Evolutionary conservation across 2,113 vertebrate genomes (phyloP).

Genomic region (Pseudolaguvia tuberculata): DNA sequence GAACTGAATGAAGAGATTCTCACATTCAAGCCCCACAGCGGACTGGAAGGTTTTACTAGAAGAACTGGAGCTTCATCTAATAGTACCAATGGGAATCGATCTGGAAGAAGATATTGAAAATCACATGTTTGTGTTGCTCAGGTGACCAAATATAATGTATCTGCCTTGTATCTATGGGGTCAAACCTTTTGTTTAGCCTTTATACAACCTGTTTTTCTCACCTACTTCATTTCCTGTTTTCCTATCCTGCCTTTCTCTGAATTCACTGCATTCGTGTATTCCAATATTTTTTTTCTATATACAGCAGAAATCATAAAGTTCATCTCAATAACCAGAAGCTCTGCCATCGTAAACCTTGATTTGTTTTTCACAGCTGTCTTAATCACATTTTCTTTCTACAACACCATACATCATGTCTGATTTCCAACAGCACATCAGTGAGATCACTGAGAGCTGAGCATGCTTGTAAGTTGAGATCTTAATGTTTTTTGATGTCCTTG

Average conservation of each 20-base stretch:
- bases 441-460: background rate
- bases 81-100: too few species aligned
- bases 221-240: background rate
- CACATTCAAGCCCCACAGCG: too few species aligned
- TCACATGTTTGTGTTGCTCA: too few species aligned
- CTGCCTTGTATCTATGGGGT: background rate
- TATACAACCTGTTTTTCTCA: background rate
- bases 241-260: background rate
- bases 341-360: background rate
- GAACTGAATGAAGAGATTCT: too few species aligned
- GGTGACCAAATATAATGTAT: too few species aligned
- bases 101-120: too few species aligned
- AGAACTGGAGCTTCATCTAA: too few species aligned
- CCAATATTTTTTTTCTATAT: background rate
- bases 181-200: background rate
- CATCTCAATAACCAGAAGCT: background rate
- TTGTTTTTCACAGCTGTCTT: background rate
- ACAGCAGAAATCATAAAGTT: background rate
- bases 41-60: too few species aligned
- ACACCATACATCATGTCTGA: background rate
- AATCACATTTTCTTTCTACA: background rate
- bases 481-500: background rate
- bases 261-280: too few species aligned
- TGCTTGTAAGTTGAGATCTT: background rate
- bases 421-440: background rate